A percentile compares a stretch with the other conserved stretches of the same genome.
These are phyloP conservation scores for Diplolepis rosae DNA, from an alignment of 2,888 invertebrate species.

Conservation along the genomic window DNA sequence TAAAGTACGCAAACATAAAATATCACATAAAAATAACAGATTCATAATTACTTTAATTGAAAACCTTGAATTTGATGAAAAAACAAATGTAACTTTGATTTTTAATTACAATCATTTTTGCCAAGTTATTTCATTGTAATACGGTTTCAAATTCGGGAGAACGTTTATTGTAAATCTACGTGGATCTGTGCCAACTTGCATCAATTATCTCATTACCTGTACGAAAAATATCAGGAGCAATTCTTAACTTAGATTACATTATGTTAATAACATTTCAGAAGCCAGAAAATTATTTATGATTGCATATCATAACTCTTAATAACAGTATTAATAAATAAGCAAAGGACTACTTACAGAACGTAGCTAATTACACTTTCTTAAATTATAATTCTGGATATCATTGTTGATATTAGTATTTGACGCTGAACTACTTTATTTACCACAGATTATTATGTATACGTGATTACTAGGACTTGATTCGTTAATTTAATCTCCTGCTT, in stretches of 20 bases:
- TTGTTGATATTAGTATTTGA: constrained; percentile 9
- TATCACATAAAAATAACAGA: constrained; percentile 22
- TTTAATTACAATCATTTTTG: not conserved
- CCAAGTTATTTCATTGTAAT: no score
- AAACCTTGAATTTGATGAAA: not conserved
- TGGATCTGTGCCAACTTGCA: constrained; percentile 7
- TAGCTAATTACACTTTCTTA: constrained; percentile 22
- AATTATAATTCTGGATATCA: constrained; percentile 21
- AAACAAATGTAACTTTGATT: not conserved
- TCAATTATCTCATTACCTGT: constrained; percentile 11
- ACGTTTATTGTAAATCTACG: constrained; percentile 1
- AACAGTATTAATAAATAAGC: constrained; percentile 16
- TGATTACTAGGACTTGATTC: not conserved
- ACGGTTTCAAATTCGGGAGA: constrained; percentile 9
- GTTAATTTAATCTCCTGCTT: not conserved
- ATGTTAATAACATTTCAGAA: constrained; percentile 15
- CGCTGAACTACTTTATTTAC: constrained; percentile 20
- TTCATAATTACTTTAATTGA: constrained; percentile 7
- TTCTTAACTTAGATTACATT: constrained; percentile 1
- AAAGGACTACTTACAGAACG: constrained; percentile 13
- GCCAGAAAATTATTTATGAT: not conserved
- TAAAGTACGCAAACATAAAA: constrained; percentile 4
- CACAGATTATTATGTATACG: constrained; percentile 20
- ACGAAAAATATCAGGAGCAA: constrained; percentile 21
- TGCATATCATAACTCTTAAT: constrained; percentile 7